Base-by-base conservation (phyloP, 2,888 invertebrate genomes). In the Pandemis heparana region DNA sequence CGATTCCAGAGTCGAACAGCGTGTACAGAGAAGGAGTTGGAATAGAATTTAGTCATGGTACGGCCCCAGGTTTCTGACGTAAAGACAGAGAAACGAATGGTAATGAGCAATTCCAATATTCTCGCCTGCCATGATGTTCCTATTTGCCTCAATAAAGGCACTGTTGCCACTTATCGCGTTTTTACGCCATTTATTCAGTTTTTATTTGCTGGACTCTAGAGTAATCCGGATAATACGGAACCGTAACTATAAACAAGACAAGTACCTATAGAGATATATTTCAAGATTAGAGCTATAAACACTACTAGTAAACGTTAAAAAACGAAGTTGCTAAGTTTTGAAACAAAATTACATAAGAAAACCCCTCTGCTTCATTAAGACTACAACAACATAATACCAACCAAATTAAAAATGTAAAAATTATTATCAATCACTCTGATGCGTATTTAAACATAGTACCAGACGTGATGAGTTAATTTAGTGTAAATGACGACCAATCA, bases 131-230 rank as follows among this genome's bases (percentile, higher is more conserved):
- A 5, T 56, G 1, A 43, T 43, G 83, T 84, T 85, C 84, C 90
- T 90, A 92, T 92, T 93, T 90, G 89, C 89, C 82, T 88, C 89
- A 88, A 92, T 91, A 92, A 89, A 84, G 87, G 80, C 82, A 83
- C 79, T 77, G 81, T 84, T 85, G 87, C 87, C 84, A 91, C 91
- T 92, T 88, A 87, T 84, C 82, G 84, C 78, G 75, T 81, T 79
- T 84, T 85, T 82, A 78, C 80, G 80, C 84, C 88, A 91, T 91
- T 89, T 89, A 89, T 87, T 63, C 77, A 79, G 81, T 78, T 76
- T 77, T 76, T 77, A 76, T 75, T 77, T 77, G 23, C 38, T 78
- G 68, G 75, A 77, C 75, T 70, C 73, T 75, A 75, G 76, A 74
- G 65, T 74, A 76, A 69, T 64, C 59, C 64, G 10, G 46, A 0